Conservation (phyloP, 2,797 vertebrate genomes). For the Coracias cyanogaster region DNA sequence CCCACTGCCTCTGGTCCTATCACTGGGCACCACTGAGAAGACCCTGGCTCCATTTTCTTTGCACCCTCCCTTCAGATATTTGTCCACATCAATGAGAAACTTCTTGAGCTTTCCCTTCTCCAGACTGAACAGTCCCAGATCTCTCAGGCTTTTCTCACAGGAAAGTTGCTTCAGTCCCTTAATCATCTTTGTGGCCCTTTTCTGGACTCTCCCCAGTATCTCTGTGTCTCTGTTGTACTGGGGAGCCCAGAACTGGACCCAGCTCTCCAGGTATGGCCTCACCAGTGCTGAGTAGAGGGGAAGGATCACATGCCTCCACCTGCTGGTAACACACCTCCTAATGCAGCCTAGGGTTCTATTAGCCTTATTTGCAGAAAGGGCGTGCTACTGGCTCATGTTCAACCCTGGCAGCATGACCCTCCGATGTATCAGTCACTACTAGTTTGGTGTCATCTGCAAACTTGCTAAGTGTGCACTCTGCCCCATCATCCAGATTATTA, state of each 20-base stretch:
- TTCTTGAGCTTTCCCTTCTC: not conserved
- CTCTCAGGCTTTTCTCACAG: not conserved
- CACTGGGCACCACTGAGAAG: not conserved
- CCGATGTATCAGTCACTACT: not conserved
- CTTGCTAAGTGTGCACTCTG: fast-evolving
- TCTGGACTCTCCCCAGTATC: not conserved
- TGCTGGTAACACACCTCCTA: not conserved
- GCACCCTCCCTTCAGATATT: not conserved
- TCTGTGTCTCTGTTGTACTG: not conserved
- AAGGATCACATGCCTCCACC: not conserved
- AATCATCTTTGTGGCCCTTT: not conserved
- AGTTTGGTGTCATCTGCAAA: not conserved
- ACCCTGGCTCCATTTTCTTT: not conserved
- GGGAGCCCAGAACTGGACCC: not conserved
- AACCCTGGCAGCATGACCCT: fast-evolving
- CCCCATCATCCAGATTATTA: not conserved
- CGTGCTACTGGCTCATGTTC: not conserved
- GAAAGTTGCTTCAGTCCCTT: not conserved
- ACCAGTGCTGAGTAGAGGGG: not conserved
- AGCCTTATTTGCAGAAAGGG: not conserved
- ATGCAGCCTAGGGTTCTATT: not conserved
- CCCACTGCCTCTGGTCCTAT: not conserved
- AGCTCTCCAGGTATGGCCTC: fast-evolving
- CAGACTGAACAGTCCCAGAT: not conserved
- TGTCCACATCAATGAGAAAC: not conserved